Evolutionary conservation across 2,888 invertebrate genomes (phyloP), one percentile per base, ranked within the genome.

Genomic region (Chironomus tentans): DNA sequence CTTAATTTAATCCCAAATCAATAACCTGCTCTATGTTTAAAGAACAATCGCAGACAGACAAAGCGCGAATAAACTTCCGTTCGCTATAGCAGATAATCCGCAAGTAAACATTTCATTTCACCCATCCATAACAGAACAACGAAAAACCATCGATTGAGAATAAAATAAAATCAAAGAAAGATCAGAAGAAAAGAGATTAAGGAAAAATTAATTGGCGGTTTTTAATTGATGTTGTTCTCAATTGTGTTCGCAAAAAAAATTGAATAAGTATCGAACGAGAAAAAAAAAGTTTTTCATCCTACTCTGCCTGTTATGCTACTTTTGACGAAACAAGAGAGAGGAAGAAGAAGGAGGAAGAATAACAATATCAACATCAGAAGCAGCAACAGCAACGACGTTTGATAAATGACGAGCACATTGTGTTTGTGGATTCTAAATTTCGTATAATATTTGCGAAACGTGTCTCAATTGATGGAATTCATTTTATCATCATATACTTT

Each of bases 141-240:
- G 10, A 18, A 56, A n/a, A 56, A 56, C 56, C 56, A 18, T n/a
- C n/a, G 56, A 56, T n/a, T 18, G 56, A n/a, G 56, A 22, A 18
- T 13, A 22, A 65, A 22, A 18, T 13, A 22, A 65, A 65, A 65
- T 65, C 65, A 71, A 50, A 71, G 71, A 71, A 71, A 56, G 71
- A 71, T 71, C 56, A 71, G 56, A 71, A 28, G 56, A 71, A 56
- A 22, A 71, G 56, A 56, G 71, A 71, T 71, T 71, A 71, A 50
- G 56, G 56, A 71, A 71, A 56, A 71, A 56, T 71, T 71, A 71
- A 71, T 71, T 71, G 71, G 71, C 71, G 71, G 71, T 71, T 71
- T 71, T 71, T 71, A 71, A 71, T 71, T 71, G 71, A 71, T 56
- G 71, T 71, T 71, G 70, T 47, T 47, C 46, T 12, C 56, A 56